These are phyloP conservation scores for Crenuchus spilurus DNA, from an alignment of 2,797 vertebrate species.

Conservation along the genomic window DNA sequence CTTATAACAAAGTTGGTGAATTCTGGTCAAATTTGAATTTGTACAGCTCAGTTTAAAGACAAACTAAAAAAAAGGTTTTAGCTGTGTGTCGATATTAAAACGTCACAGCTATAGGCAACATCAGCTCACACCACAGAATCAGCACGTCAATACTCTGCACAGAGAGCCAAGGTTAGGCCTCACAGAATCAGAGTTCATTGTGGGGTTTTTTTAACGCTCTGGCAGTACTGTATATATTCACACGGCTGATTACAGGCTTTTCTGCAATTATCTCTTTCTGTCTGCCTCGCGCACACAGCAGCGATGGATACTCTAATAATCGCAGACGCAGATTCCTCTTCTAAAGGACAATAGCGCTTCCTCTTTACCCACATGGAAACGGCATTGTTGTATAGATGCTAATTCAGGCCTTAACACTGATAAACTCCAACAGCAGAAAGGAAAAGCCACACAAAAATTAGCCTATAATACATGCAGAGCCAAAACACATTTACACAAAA, in stretches of 20 bases:
- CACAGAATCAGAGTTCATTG: constrained; percentile 13
- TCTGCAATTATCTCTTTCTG: constrained; percentile 35
- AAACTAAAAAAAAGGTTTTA: neutral
- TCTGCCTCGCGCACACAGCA: constrained; percentile 4
- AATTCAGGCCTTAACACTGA: neutral
- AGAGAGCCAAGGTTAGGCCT: neutral
- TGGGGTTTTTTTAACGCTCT: neutral
- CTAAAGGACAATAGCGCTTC: constrained; percentile 2
- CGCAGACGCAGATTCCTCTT: neutral
- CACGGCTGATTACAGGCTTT: constrained; percentile 28
- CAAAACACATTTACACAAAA: neutral
- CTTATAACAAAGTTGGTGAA: no score
- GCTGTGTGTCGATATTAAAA: no score
- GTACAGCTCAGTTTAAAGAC: neutral
- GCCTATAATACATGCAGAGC: neutral
- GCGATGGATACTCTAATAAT: constrained; percentile 43
- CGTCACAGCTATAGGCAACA: constrained; percentile 13
- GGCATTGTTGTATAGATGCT: neutral
- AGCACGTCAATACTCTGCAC: constrained; percentile 4
- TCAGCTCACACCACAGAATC: neutral
- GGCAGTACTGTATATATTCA: constrained; percentile 16
- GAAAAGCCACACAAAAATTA: neutral
- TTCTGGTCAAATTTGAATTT: neutral
- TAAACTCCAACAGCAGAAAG: neutral
- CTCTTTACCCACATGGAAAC: neutral